These are phyloP conservation scores for Siniperca undulata DNA, from an alignment of 2,797 vertebrate genomes.

Conservation along the genomic window DNA sequence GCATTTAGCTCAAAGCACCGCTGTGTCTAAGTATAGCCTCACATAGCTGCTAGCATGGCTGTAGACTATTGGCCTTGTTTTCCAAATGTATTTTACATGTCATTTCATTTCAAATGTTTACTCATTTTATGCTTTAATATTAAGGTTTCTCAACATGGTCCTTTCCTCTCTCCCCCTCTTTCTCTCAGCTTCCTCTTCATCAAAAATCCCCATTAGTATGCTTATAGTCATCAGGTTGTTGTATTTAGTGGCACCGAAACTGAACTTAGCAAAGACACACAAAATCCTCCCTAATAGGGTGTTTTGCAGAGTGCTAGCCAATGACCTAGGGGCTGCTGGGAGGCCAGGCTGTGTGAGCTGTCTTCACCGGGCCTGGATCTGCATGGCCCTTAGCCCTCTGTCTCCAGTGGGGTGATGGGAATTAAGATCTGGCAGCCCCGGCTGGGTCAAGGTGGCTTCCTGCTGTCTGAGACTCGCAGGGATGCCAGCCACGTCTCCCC, in stretches of 20 bases:
- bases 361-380: constrained; percentile 46
- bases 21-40: not conserved
- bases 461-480: constrained; percentile 64
- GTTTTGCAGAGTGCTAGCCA: constrained; percentile 49
- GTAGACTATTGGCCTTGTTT: not conserved
- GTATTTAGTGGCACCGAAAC: constrained; percentile 22
- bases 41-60: not conserved
- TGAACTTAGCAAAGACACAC: constrained; percentile 31
- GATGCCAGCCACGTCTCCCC: constrained; percentile 72
- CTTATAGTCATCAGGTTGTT: constrained; percentile 26
- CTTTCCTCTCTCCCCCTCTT: not conserved
- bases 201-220: constrained; percentile 31
- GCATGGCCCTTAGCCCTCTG: constrained; percentile 37
- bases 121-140: not conserved
- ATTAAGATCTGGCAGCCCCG: constrained; percentile 68
- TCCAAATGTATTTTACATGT: not conserved
- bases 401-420: constrained; percentile 66
- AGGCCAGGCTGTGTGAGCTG: constrained; percentile 53
- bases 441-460: constrained; percentile 77
- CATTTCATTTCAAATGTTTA: not conserved
- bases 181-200: constrained; percentile 9
- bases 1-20: not conserved
- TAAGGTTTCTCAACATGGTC: not conserved
- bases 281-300: constrained; percentile 40
- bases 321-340: constrained; percentile 60